These are phyloP conservation scores for Agrotis puta DNA, from an alignment of 2,888 invertebrate genomes.

Conservation along the genomic window DNA sequence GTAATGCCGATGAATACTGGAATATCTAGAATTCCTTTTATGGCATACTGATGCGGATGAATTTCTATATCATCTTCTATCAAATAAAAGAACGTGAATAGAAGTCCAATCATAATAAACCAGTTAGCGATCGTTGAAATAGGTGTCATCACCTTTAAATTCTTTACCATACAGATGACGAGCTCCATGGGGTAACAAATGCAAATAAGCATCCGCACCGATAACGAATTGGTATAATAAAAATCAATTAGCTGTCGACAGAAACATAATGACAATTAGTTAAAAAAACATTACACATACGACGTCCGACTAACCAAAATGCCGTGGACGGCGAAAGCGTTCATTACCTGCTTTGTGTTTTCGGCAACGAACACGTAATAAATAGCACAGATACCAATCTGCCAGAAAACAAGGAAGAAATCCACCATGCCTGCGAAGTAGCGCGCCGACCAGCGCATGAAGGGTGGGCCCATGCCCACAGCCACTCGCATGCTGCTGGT, in stretches of 20 bases:
- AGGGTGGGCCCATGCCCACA: slow-evolving; percentile 93
- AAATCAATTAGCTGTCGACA: slow-evolving; percentile 86
- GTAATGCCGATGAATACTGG: slow-evolving; percentile 97
- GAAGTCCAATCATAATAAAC: slow-evolving; percentile 93
- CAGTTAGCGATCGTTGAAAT: slow-evolving; percentile 95
- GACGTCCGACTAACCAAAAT: no score
- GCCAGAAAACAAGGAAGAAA: slow-evolving; percentile 93
- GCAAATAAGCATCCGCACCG: slow-evolving; percentile 90
- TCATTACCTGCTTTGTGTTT: slow-evolving; percentile 91
- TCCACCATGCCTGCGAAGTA: slow-evolving; percentile 90
- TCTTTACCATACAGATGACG: slow-evolving; percentile 92
- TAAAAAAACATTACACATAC: not conserved
- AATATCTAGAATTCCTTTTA: slow-evolving; percentile 88
- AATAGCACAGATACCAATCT: slow-evolving; percentile 97
- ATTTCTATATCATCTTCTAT: slow-evolving; percentile 92
- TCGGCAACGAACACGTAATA: slow-evolving; percentile 95
- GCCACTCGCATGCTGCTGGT: slow-evolving; percentile 94
- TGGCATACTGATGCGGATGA: slow-evolving; percentile 82
- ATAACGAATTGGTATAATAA: slow-evolving; percentile 69
- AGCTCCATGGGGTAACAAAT: slow-evolving; percentile 91
- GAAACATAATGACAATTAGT: slow-evolving; percentile 15
- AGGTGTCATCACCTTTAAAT: slow-evolving; percentile 94
- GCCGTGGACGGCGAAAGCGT: no score
- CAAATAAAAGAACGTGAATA: slow-evolving; percentile 93
- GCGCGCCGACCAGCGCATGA: slow-evolving; percentile 82